Percentiles rank a stretch among this genome's conserved stretches.
Conservation (phyloP, 2,797 vertebrate species). For the Crenichthys baileyi region DNA sequence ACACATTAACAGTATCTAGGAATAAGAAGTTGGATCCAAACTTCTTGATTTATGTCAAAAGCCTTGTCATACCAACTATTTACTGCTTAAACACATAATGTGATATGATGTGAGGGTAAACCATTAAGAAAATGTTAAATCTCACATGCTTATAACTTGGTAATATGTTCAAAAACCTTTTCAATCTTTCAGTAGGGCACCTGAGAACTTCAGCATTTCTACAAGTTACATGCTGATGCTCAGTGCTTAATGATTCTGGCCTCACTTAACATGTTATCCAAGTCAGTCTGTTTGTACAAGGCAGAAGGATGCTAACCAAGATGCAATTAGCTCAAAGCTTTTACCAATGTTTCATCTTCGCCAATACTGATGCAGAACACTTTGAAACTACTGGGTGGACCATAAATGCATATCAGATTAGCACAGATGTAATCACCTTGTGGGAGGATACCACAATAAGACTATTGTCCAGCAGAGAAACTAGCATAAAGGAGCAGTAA, state of each 20-base stretch:
- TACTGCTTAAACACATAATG: background rate
- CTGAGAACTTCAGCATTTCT: background rate
- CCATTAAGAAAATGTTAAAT: background rate
- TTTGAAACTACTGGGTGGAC: slow-evolving; percentile 28
- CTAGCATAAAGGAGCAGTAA: background rate
- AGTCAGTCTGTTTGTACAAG: slow-evolving; percentile 22
- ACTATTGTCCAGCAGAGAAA: slow-evolving; percentile 14
- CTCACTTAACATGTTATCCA: slow-evolving; percentile 8
- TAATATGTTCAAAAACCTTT: background rate
- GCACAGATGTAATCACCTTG: slow-evolving; percentile 14
- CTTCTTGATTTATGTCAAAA: background rate
- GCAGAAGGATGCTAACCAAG: background rate
- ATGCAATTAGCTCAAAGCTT: background rate
- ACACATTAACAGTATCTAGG: background rate
- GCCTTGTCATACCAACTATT: background rate
- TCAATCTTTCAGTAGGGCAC: background rate
- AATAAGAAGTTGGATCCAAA: background rate
- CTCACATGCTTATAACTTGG: background rate
- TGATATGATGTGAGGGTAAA: background rate
- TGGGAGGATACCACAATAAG: slow-evolving; percentile 4
- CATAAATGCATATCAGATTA: background rate
- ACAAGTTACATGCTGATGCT: background rate
- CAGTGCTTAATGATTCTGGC: background rate
- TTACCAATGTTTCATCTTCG: background rate
- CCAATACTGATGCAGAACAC: background rate